Evolutionary conservation across 2,113 vertebrate genomes (phyloP).

Genomic region (Nestor notabilis): DNA sequence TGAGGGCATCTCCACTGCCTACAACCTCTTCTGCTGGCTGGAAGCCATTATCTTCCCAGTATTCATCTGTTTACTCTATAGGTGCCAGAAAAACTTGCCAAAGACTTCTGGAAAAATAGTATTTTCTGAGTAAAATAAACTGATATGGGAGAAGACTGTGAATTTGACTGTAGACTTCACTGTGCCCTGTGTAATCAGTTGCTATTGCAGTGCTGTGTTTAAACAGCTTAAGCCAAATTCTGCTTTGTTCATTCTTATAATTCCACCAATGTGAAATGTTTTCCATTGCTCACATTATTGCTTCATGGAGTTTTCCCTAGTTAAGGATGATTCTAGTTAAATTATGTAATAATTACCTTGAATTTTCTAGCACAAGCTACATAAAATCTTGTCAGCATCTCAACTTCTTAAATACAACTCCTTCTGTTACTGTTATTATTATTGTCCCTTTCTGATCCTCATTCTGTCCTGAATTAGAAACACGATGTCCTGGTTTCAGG

Average conservation of each 20-base stretch:
- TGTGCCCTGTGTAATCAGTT: neutral
- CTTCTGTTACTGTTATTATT: neutral
- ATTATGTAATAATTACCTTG: neutral
- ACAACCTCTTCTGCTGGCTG: neutral
- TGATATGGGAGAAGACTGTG: neutral
- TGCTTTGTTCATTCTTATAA: neutral
- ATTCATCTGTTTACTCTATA: neutral
- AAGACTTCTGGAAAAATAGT: neutral
- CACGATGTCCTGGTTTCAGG: neutral
- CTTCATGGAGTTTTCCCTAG: neutral
- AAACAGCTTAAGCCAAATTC: neutral
- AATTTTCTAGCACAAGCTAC: neutral
- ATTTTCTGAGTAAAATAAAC: neutral
- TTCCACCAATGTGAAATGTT: neutral
- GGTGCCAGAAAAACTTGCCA: neutral
- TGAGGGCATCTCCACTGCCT: neutral
- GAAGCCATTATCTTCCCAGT: neutral
- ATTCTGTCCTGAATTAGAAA: neutral
- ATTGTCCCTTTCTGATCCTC: neutral
- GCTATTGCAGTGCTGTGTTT: neutral
- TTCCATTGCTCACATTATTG: neutral
- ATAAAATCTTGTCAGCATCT: neutral
- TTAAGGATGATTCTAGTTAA: neutral
- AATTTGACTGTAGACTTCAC: neutral
- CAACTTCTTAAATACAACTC: neutral